Percentiles rank a stretch among this genome's conserved stretches.
phyloP scores from a whole-genome alignment of 2,888 invertebrate genomes.

The Formica aserva region DNA sequence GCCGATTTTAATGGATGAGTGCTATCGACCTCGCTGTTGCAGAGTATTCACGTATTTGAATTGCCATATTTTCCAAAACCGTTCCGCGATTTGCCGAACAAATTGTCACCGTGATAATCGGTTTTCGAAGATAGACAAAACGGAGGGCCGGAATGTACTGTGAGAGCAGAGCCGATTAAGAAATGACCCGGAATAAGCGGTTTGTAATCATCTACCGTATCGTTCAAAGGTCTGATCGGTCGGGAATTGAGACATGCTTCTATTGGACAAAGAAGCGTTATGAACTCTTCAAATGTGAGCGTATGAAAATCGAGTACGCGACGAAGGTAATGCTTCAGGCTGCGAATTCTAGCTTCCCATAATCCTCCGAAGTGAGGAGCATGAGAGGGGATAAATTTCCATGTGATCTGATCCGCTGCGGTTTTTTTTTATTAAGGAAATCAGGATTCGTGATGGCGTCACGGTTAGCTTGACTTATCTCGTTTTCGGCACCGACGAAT shows the following conservation, averaged over 20 bases:
- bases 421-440: neutral
- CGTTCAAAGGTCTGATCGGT: neutral
- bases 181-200: neutral
- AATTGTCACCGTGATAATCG: conserved; percentile 22
- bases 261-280: neutral
- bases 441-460: conserved; percentile 24
- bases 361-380: neutral
- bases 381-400: neutral
- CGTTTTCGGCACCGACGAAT: neutral
- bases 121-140: neutral
- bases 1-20: neutral
- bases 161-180: neutral
- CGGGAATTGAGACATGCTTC: conserved; percentile 5
- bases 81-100: neutral
- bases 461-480: neutral
- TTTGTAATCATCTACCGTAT: neutral
- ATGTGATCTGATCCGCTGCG: neutral
- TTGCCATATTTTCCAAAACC: conserved; percentile 30
- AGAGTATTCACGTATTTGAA: conserved; percentile 12
- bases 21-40: conserved; percentile 5
- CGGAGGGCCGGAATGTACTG: neutral
- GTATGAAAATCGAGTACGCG: neutral
- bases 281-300: neutral
- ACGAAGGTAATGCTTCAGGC: neutral
- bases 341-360: neutral